phyloP scores from a whole-genome alignment of 1,140 invertebrate species.

The Bradysia coprophila region DNA sequence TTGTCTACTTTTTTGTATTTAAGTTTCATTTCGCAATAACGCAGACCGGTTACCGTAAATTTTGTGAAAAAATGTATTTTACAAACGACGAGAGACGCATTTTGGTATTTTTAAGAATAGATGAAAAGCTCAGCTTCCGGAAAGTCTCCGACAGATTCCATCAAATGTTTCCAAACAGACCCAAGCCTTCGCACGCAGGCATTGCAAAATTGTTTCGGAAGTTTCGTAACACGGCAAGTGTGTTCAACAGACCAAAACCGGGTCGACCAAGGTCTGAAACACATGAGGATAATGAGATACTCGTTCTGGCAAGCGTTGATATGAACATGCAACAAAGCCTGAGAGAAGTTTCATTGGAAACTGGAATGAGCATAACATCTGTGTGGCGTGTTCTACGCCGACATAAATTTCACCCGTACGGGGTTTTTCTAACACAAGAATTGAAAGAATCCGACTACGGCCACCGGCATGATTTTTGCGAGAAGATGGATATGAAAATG shows the following conservation, averaged over 20 bases:
- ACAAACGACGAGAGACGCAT: too few species aligned
- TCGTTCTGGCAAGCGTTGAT: background rate
- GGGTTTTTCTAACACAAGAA: background rate
- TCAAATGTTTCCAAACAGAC: too few species aligned
- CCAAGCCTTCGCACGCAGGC: background rate
- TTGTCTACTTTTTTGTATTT: too few species aligned
- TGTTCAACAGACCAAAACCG: background rate
- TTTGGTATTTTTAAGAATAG: too few species aligned
- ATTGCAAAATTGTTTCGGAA: background rate
- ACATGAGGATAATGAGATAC: too few species aligned
- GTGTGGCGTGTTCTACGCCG: background rate
- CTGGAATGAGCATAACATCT: conserved; percentile 2
- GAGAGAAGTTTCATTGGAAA: background rate
- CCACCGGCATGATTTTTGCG: background rate
- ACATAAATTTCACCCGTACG: background rate
- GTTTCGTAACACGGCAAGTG: background rate
- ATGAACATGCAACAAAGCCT: background rate
- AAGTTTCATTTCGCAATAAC: too few species aligned
- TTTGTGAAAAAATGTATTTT: too few species aligned
- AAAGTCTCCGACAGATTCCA: too few species aligned
- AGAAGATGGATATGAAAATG: background rate
- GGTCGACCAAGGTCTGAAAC: background rate
- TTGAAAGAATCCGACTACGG: background rate
- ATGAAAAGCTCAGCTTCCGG: too few species aligned
- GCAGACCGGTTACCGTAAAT: too few species aligned